Conservation (phyloP, 2,113 vertebrate genomes). For the Taurulus bubalis region DNA sequence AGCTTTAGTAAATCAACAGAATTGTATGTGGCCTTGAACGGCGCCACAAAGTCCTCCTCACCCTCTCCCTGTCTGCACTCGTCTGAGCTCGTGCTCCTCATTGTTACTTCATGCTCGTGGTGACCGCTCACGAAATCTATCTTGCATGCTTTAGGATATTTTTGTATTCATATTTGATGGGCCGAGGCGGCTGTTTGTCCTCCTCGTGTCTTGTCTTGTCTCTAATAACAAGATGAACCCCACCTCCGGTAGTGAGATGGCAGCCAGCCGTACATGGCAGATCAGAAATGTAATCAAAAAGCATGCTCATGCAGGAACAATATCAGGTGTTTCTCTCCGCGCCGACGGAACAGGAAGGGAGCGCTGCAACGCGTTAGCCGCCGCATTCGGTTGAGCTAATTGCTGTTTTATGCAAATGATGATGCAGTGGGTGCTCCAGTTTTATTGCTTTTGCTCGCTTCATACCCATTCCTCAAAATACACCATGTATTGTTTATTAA, state of each 20-base stretch:
- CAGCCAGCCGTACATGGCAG: conserved; percentile 19
- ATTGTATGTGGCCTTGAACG: background rate
- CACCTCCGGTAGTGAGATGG: conserved; percentile 11
- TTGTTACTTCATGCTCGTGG: conserved; percentile 14
- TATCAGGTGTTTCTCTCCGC: conserved; percentile 23
- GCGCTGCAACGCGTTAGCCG: conserved; percentile 3
- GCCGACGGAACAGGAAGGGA: conserved; percentile 2
- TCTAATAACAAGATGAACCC: conserved; percentile 35
- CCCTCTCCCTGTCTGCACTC: background rate
- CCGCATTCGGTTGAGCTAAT: conserved; percentile 42
- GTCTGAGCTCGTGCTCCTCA: background rate
- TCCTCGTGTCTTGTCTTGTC: conserved; percentile 35
- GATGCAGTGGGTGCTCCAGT: conserved; percentile 19
- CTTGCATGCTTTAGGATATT: background rate
- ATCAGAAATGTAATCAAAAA: conserved; percentile 47
- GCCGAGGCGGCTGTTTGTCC: conserved; percentile 1
- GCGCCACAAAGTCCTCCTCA: background rate
- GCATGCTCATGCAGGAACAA: conserved; percentile 32
- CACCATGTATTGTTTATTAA: conserved; percentile 32
- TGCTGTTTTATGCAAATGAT: conserved; percentile 62
- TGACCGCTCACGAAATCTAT: conserved; percentile 16
- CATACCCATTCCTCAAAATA: conserved; percentile 5
- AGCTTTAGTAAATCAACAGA: background rate
- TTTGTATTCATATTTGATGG: background rate
- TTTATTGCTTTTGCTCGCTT: conserved; percentile 35